Conservation (phyloP, 2,797 vertebrate genomes). For the Steatocranus sp. region DNA sequence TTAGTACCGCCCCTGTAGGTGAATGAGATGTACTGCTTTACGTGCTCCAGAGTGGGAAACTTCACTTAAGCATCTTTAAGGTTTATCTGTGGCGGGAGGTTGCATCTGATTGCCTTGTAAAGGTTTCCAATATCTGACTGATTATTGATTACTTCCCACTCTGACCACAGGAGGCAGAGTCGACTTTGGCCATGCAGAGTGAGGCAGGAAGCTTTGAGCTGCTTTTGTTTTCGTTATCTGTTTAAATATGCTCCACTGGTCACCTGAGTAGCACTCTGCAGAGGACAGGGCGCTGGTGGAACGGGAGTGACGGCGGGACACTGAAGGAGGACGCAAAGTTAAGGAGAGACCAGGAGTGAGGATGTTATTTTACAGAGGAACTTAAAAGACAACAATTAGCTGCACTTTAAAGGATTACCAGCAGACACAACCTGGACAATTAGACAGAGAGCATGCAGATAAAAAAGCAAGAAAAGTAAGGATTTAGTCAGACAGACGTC, state of each 20-base stretch:
- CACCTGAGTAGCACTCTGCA: constrained; percentile 93
- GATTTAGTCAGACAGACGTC: not conserved
- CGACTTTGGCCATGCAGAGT: not conserved
- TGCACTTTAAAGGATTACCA: not conserved
- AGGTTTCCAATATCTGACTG: not conserved
- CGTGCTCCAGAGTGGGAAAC: not conserved
- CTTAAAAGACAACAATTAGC: not conserved
- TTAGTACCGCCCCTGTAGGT: not conserved
- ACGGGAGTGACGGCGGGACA: constrained; percentile 89
- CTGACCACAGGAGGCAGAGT: not conserved
- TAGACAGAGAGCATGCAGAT: constrained; percentile 6
- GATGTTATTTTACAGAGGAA: not conserved
- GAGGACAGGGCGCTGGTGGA: constrained; percentile 93
- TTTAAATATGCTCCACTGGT: constrained; percentile 35
- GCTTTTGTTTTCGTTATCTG: not conserved
- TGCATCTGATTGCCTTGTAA: not conserved
- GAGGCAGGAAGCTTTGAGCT: not conserved
- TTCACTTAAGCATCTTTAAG: not conserved
- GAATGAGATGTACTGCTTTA: not conserved
- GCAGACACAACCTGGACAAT: not conserved
- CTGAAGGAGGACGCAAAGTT: constrained; percentile 80
- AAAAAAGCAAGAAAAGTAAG: not conserved
- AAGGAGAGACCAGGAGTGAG: constrained; percentile 39
- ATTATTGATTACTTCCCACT: not conserved
- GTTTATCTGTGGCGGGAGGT: not conserved